phyloP scores from a whole-genome alignment of 2,797 vertebrate species.

The Emydoidea blandingii region DNA sequence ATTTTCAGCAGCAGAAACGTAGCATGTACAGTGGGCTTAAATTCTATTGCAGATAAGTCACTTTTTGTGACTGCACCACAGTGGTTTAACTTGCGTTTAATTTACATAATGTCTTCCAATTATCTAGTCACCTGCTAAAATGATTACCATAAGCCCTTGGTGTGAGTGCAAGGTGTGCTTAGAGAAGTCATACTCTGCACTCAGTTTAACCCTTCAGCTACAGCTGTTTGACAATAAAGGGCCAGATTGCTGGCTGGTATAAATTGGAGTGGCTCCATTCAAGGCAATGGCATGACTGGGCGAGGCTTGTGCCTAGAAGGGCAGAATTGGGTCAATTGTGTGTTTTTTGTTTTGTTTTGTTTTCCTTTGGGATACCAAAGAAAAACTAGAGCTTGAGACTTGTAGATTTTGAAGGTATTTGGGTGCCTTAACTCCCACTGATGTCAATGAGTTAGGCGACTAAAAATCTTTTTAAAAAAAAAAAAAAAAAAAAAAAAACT shows the following conservation, averaged over 20 bases:
- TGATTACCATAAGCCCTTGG: slow-evolving; percentile 63
- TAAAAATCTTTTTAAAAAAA: background rate
- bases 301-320: background rate
- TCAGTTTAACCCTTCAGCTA: slow-evolving; percentile 48
- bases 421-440: background rate
- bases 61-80: slow-evolving; percentile 51
- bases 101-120: slow-evolving; percentile 75
- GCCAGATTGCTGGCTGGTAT: background rate
- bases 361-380: slow-evolving; percentile 3
- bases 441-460: background rate
- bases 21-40: slow-evolving; percentile 30
- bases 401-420: background rate
- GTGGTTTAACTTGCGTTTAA: slow-evolving; percentile 39
- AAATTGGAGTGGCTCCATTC: background rate
- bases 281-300: background rate
- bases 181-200: slow-evolving; percentile 29
- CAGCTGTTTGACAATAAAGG: background rate
- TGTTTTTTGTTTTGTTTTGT: background rate
- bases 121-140: slow-evolving; percentile 49
- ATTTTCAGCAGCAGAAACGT: slow-evolving; percentile 65
- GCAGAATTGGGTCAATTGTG: background rate
- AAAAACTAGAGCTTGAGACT: background rate
- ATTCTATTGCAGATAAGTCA: slow-evolving; percentile 60
- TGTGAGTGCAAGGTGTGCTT: slow-evolving; percentile 26
- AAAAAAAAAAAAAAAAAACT: background rate